Percentiles rank a stretch among this genome's conserved stretches.
Conservation (phyloP, 2,888 invertebrate species). For the Lacanobia wlatinum region DNA sequence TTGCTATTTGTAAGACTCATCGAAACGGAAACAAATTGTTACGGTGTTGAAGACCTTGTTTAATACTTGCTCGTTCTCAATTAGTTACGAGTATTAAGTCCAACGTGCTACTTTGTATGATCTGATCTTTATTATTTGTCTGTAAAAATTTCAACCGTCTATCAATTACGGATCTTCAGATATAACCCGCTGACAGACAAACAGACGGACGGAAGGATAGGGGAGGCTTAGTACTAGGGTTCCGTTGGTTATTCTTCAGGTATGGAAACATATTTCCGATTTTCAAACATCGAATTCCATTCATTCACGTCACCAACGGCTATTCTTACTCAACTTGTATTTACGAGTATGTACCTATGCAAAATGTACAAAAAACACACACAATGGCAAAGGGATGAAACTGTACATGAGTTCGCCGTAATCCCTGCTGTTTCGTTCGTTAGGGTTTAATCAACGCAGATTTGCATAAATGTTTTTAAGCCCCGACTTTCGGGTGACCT, state of each 20-base stretch:
- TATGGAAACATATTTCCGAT: background rate
- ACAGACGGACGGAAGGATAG: no score
- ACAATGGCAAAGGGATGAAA: constrained; percentile 53
- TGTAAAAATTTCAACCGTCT: no score
- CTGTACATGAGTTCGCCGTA: constrained; percentile 69
- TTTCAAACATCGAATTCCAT: constrained; percentile 10
- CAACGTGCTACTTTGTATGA: background rate
- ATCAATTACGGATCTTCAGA: no score
- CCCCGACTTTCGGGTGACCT: constrained; percentile 63
- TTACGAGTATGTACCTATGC: background rate
- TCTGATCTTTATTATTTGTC: background rate
- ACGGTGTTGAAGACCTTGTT: constrained; percentile 23
- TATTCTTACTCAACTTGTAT: constrained; percentile 14
- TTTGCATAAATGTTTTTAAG: constrained; percentile 81
- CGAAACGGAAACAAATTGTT: constrained; percentile 41
- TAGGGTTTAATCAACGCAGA: constrained; percentile 80
- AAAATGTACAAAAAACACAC: constrained; percentile 39
- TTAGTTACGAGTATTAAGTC: constrained; percentile 4
- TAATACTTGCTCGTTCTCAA: constrained; percentile 8
- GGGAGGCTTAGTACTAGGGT: no score
- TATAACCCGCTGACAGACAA: no score
- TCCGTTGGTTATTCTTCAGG: no score
- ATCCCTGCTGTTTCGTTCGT: constrained; percentile 76
- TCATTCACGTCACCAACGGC: constrained; percentile 8
- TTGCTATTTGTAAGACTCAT: constrained; percentile 29